Base-by-base conservation (phyloP, 2,797 vertebrate species). In the Danio aesculapii region DNA sequence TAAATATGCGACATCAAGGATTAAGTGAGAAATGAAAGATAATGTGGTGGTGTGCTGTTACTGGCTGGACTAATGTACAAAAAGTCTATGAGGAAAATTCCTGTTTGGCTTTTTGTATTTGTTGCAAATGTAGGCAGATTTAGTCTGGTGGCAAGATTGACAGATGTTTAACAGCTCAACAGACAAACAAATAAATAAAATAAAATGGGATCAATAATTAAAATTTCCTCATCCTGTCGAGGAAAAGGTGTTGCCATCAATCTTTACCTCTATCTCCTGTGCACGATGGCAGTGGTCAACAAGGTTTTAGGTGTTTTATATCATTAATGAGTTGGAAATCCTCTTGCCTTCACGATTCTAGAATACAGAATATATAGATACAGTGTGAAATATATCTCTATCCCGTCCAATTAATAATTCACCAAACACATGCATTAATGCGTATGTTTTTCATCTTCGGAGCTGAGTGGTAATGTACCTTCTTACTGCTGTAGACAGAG, bases 401-500 rank as follows among this genome's bases (percentile, higher is more conserved):
- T 62, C 14, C 17, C 1, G 64, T 64, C 2, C 2, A n/a, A n/a
- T n/a, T n/a, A n/a, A n/a, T n/a, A n/a, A n/a, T n/a, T n/a, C n/a
- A n/a, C n/a, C n/a, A n/a, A n/a, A n/a, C n/a, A 71, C 50, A 16
- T 16, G 39, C 19, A 16, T 55, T 6, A 55, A 30, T 53, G 70
- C 41, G 19, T 14, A 57, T 13, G 44, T 58, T 30, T 61, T 21
- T 62, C 19, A 8, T 4, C 19, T 53, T 64, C 50, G 61, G 10
- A 14, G 2, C 13, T 78, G 14, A 44, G 10, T 76, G 64, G 77
- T 71, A 62, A 77, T 55, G 13, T 84, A 89, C 86, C 86, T 87
- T 53, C 21, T 64, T 46, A 82, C 69, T 81, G 84, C 59, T 77
- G 71, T 8, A 91, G 90, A 88, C 95, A 99, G 70, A 43, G 90